Evolutionary conservation across 1,140 invertebrate species (phyloP).

Genomic region (Megalonaias nervosa): DNA sequence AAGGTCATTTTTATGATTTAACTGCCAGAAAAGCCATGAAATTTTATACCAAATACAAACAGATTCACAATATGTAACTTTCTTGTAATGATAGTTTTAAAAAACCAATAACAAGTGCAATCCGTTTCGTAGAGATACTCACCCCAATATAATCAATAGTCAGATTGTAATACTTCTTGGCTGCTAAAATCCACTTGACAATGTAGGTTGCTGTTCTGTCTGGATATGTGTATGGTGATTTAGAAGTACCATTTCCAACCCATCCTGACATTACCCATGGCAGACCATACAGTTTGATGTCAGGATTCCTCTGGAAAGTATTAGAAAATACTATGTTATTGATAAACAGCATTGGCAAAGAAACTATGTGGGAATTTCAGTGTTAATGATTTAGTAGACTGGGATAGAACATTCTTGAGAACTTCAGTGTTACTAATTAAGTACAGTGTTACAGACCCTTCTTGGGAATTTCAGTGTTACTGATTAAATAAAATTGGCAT

Average conservation of each 20-base stretch:
- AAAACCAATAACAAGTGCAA: neutral
- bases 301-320: conserved; percentile 68
- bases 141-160: conserved; percentile 70
- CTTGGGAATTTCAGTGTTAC: too few species aligned
- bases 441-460: too few species aligned
- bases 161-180: conserved; percentile 63
- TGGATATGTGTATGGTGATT: conserved; percentile 59
- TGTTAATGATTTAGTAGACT: neutral
- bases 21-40: neutral
- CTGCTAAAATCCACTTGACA: conserved; percentile 66
- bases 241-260: conserved; percentile 61
- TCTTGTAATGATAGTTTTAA: too few species aligned
- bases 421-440: too few species aligned
- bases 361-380: neutral
- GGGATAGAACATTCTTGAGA: too few species aligned
- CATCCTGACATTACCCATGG: conserved; percentile 71
- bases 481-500: too few species aligned
- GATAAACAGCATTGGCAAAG: neutral
- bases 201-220: conserved; percentile 64
- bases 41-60: neutral
- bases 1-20: too few species aligned
- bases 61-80: neutral
- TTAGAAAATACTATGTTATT: neutral
- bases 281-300: conserved; percentile 68
- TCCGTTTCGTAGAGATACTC: conserved; percentile 28